These are phyloP conservation scores for Ophioninae sp. DNA, from an alignment of 2,888 invertebrate genomes.

Conservation along the genomic window DNA sequence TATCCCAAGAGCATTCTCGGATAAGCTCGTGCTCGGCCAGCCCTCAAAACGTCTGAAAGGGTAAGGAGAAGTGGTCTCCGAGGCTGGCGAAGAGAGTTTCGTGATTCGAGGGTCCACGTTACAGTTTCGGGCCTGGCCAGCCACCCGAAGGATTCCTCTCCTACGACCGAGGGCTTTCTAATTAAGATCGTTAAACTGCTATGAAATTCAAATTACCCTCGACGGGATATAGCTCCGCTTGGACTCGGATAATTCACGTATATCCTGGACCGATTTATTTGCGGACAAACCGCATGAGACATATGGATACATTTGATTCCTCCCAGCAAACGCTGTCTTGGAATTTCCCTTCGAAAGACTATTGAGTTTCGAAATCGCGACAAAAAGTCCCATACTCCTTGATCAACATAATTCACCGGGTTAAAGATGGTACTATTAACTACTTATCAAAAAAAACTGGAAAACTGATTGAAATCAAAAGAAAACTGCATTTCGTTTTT, in stretches of 20 bases:
- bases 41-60: conserved; percentile 59
- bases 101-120: conserved; percentile 69
- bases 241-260: conserved; percentile 40
- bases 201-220: conserved; percentile 80
- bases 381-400: neutral
- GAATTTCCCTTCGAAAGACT: conserved; percentile 32
- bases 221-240: conserved; percentile 67
- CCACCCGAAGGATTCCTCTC: conserved; percentile 60
- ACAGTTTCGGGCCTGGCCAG: conserved; percentile 36
- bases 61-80: conserved; percentile 59
- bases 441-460: no score
- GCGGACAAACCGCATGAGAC: conserved; percentile 63
- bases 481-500: no score
- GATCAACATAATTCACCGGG: conserved; percentile 2
- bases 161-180: conserved; percentile 73
- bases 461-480: no score
- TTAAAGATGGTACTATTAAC: neutral
- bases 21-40: conserved; percentile 67
- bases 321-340: conserved; percentile 25
- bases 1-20: conserved; percentile 71
- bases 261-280: conserved; percentile 69
- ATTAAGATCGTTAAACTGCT: conserved; percentile 80
- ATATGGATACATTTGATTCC: neutral
- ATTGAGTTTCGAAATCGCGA: conserved; percentile 32
- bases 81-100: conserved; percentile 64